Base-by-base conservation (phyloP, 2,888 invertebrate genomes). In the Drosophila austrosaltans region DNA sequence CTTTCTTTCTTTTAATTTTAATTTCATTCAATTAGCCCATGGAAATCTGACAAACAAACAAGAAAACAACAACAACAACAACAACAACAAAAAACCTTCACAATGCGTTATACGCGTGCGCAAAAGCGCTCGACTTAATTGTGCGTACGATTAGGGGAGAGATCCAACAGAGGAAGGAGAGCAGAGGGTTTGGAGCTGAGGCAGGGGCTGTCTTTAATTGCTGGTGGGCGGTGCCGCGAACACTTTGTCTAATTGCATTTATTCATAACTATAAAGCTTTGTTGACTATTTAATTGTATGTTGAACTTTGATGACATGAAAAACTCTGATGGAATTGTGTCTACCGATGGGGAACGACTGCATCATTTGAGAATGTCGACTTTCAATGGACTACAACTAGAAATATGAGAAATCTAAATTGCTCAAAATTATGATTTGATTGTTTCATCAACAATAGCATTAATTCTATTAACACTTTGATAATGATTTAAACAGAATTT, bases 21-120 rank as follows among this genome's bases (percentile, higher is more conserved):
- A 83, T 89, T 83, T 74, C 69, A 77, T 78, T 89, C 89, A 83
- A 83, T 83, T 83, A 83, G 89, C 64, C 75, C 73, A 77, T 76
- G 77, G 73, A 82, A 88, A 86, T 82, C 89, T 88, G 75, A 74
- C 80, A 60, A 67, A 73, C 60, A 63, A 75, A 44, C 75, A 16
- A 16, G 16, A 16, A 16, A 53, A 75, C 20, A 44, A 42, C 6
- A 42, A 16, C 16, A 8, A 8, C 16, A 74, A 44, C 75, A 53
- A 75, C 20, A 44, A 42, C 6, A 42, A 16, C 16, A 8, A 3
- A 44, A 48, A 25, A 48, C 42, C 48, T 76, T 75, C 64, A 74
- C 76, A 72, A 72, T 56, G 30, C 62, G 36, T 25, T 66, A 20
- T 74, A 36, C 77, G 83, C 81, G 63, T 79, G 81, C 83, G 83